Evolutionary conservation across 2,113 vertebrate species (phyloP).

Genomic region (Tachycineta bicolor): DNA sequence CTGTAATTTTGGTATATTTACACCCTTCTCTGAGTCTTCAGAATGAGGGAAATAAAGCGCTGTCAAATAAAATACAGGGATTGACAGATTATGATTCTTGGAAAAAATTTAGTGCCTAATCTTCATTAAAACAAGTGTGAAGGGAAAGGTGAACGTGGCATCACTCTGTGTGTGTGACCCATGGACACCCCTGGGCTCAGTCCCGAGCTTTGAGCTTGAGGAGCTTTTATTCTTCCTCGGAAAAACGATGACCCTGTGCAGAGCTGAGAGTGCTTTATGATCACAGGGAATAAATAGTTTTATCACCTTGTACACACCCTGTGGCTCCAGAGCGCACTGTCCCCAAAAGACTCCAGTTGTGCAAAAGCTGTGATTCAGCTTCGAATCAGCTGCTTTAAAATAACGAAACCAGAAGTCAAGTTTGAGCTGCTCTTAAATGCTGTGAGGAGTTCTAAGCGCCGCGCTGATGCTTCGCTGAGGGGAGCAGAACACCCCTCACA

Average conservation of each 20-base stretch:
- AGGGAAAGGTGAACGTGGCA: not conserved
- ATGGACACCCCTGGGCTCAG: not conserved
- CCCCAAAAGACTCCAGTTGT: not conserved
- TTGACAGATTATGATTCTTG: not conserved
- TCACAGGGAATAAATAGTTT: fast-evolving
- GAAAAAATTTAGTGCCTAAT: not conserved
- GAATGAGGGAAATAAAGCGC: not conserved
- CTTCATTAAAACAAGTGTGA: not conserved
- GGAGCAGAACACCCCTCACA: not conserved
- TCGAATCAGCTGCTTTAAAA: not conserved
- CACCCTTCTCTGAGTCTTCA: not conserved
- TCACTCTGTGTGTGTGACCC: fast-evolving
- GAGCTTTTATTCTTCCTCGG: not conserved
- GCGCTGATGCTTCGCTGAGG: not conserved
- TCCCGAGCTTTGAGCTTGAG: not conserved
- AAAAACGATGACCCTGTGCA: not conserved
- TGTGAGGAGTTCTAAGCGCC: fast-evolving
- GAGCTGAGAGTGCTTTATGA: not conserved
- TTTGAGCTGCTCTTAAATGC: not conserved
- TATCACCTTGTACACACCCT: fast-evolving
- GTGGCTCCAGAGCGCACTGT: not conserved
- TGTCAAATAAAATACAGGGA: not conserved
- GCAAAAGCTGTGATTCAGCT: not conserved
- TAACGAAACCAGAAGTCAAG: fast-evolving
- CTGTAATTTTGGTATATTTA: not conserved